Percentiles rank a stretch among this genome's conserved stretches.
Evolutionary conservation across 2,888 invertebrate species (phyloP).

Genomic region (Gymnocheta viridis): DNA sequence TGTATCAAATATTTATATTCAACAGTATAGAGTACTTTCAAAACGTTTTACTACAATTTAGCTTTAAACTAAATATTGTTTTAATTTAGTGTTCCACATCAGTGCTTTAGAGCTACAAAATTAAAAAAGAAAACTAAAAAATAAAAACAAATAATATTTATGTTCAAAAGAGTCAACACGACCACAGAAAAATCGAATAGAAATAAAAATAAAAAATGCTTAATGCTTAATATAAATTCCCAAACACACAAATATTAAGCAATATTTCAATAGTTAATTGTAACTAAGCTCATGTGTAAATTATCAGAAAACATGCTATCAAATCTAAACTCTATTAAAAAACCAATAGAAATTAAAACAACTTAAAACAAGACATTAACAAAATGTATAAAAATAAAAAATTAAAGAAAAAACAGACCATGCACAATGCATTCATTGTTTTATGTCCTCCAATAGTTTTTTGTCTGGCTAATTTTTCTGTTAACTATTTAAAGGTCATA

Average conservation of each 20-base stretch:
- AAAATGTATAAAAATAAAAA: slow-evolving; percentile 9
- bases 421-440: slow-evolving; percentile 59
- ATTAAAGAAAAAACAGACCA: slow-evolving; percentile 2
- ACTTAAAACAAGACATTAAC: slow-evolving; percentile 64
- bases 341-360: slow-evolving; percentile 31
- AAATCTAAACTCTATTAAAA: slow-evolving; percentile 51
- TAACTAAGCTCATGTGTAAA: slow-evolving; percentile 69
- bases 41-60: slow-evolving; percentile 21
- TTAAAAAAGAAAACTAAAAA: neutral
- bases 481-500: slow-evolving; percentile 64
- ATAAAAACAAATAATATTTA: neutral
- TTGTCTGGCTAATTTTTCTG: slow-evolving; percentile 35
- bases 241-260: slow-evolving; percentile 56
- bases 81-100: slow-evolving; percentile 53
- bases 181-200: neutral
- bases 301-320: slow-evolving; percentile 67
- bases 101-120: slow-evolving; percentile 35
- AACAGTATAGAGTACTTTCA: slow-evolving; percentile 43
- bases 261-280: slow-evolving; percentile 69
- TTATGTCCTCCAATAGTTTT: slow-evolving; percentile 62
- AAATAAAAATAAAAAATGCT: neutral
- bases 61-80: neutral
- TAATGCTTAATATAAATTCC: slow-evolving; percentile 42
- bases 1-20: neutral
- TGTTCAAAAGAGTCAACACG: slow-evolving; percentile 25